Evolutionary conservation across 2,113 vertebrate genomes (phyloP), one percentile per base, ranked within the genome.

Genomic region (Carollia perspicillata): DNA sequence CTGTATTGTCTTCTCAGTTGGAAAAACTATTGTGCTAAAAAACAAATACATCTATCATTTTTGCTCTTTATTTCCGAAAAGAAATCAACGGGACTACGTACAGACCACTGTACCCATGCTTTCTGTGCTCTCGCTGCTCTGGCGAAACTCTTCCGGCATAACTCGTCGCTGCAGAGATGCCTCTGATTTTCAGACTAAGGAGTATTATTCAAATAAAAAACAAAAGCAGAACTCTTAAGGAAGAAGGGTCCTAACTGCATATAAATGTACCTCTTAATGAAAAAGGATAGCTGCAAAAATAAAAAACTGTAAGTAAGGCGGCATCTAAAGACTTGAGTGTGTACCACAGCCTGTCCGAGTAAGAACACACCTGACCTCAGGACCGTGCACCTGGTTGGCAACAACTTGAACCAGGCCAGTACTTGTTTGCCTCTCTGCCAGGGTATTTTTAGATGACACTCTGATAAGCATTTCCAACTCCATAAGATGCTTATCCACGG

Each of bases 121-220:
- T n/a, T 65, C 26, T 18, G 47, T 23, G 14, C 28, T 5, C 17
- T 53, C 20, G 10, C 12, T 83, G 20, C 49, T 85, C 63, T 60
- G 33, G 18, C 8, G 37, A 90, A 72, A 80, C 37, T 53, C 60
- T 81, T 89, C 42, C 22, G 49, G 63, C 42, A 16, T 14, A 40
- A 35, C 14, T 65, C 42, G 14, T 6, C 79, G 69, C 86, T 72
- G 79, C 5, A 58, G 65, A 65, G 60, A 72, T 75, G 68, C 93
- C 0, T 44, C 3, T 33, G 2, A 28, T 65, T 86, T 80, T 0
- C 42, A 79, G 79, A 94, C 68, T 44, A 8, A 95, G 33, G 4
- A 60, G 74, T 42, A 65, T 44, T 60, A 93, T 53, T 95, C 84
- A 92, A 33, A 97, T 11, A 23, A 96, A 97, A 58, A 13, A 84